phyloP scores from a whole-genome alignment of 1,140 invertebrate species.

The Bombus pascuorum region DNA sequence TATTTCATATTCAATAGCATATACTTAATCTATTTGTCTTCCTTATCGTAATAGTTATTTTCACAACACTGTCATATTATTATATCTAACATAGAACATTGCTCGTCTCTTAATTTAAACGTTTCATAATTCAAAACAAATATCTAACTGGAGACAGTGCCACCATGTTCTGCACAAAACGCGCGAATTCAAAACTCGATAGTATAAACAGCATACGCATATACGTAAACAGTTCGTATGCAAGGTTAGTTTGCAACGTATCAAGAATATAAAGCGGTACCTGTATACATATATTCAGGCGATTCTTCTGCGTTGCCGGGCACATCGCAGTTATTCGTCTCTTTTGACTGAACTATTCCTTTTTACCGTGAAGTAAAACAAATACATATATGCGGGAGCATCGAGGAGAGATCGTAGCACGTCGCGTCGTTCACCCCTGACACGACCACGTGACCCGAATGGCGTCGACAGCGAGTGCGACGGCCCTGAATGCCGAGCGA shows the following conservation, averaged over 20 bases:
- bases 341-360: not conserved
- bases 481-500: conserved; percentile 51
- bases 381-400: not conserved
- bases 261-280: not conserved
- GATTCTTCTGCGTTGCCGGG: not conserved
- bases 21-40: not conserved
- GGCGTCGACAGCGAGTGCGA: conserved; percentile 59
- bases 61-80: not conserved
- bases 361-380: not conserved
- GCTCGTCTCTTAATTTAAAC: not conserved
- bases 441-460: conserved; percentile 59
- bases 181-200: not conserved
- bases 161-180: not conserved
- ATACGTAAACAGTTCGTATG: not conserved
- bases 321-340: not conserved
- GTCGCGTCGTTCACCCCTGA: conserved; percentile 35
- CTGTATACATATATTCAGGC: not conserved
- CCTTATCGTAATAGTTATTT: not conserved
- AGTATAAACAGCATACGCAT: not conserved
- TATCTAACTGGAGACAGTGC: not conserved
- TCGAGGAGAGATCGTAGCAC: not conserved
- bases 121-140: not conserved
- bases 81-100: not conserved
- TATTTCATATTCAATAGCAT: not conserved
- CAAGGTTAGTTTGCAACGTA: not conserved